A percentile compares a stretch with the other conserved stretches of the same genome.
These are phyloP conservation scores for Cyphomyrus plagiostoma DNA, from an alignment of 2,113 vertebrate species.

Conservation along the genomic window DNA sequence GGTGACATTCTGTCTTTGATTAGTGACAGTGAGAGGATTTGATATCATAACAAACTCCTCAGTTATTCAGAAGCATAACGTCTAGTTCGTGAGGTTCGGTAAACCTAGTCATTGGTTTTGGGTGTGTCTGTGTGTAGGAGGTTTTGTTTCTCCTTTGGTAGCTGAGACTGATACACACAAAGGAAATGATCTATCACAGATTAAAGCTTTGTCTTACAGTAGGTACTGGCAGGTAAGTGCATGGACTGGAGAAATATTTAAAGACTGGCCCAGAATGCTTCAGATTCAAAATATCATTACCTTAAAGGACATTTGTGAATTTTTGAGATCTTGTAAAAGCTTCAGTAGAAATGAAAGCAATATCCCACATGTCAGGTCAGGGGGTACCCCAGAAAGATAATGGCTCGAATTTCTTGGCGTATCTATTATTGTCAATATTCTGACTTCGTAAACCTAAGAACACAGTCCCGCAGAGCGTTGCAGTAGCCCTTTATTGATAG, in stretches of 20 bases:
- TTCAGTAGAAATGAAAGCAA: not conserved
- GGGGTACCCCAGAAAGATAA: not conserved
- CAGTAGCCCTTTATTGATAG: not conserved
- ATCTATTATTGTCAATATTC: not conserved
- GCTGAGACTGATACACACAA: not conserved
- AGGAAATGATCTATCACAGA: conserved; percentile 17
- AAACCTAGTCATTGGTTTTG: not conserved
- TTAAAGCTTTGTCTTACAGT: not conserved
- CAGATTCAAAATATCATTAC: not conserved
- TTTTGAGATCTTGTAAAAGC: not conserved
- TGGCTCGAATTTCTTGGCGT: not conserved
- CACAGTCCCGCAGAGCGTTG: not conserved
- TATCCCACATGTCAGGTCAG: not conserved
- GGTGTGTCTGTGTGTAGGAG: not conserved
- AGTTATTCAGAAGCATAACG: not conserved
- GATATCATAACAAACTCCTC: not conserved
- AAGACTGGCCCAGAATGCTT: not conserved
- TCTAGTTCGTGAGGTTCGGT: not conserved
- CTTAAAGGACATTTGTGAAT: no score
- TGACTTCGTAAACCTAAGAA: not conserved
- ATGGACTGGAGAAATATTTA: not conserved
- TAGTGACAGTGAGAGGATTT: not conserved
- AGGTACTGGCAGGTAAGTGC: not conserved
- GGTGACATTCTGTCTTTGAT: not conserved
- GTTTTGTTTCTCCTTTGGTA: not conserved